Base-by-base conservation (phyloP, 2,113 vertebrate genomes). In the Crypturellus undulatus region DNA sequence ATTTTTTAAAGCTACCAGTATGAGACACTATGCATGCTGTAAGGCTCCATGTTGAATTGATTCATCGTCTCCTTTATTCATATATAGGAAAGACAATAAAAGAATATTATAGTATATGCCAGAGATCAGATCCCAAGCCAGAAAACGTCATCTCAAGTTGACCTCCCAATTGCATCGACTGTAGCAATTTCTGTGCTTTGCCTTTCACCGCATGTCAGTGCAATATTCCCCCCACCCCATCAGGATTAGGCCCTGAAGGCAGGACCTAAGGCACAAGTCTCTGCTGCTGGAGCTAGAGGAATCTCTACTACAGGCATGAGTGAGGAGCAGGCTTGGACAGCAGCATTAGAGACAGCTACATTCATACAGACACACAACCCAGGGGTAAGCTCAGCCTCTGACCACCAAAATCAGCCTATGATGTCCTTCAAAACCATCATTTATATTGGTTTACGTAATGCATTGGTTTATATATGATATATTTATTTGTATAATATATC, bases 11-110 rank as follows among this genome's bases (percentile, higher is more conserved):
- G 54, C 12, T 36, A 25, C 22, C 34, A 15, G 34, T 38, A 63
- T 49, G 76, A 83, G 42, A 90, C 34, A 22, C 24, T 25, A 56
- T 81, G 26, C 60, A 63, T 63, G 60, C 34, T 8, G 22, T 25
- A 38, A 25, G 12, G 6, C 43, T 65, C 1, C 38, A 14, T 6
- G 3, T 68, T 80, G 77, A 92, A 90, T 78, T 86, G 38, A 77
- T 87, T 92, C 12, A 67, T 92, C 14, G 54, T 91, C 86, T 89
- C 91, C 84, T 96, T 96, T 96, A 96, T 96, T 96, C 81, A 90
- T 89, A 89, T 81, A 79, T 32, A 89, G 96, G 88, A 93, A 96
- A 95, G 73, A 71, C 84, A 92, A 84, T 89, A 90, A 96, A 94
- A 94, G 19, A 93, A 71, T 68, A 84, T 2, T 1, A 87, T 75